phyloP scores from a whole-genome alignment of 2,888 invertebrate genomes.

The Netelia fuscicornis region DNA sequence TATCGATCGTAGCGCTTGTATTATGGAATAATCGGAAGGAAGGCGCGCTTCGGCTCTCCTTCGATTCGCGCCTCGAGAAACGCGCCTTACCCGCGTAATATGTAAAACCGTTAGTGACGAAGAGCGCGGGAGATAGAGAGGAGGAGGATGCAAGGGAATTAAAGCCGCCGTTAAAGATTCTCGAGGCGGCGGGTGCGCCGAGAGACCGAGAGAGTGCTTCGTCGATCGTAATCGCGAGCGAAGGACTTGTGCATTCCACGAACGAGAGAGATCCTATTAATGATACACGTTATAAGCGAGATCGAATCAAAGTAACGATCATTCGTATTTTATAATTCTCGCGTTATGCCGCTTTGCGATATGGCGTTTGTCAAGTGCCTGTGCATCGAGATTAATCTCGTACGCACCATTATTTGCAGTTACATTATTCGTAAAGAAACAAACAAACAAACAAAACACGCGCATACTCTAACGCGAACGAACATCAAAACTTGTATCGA shows the following conservation, averaged over 20 bases:
- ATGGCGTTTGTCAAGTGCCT: background rate
- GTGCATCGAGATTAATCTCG: constrained; percentile 20
- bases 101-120: background rate
- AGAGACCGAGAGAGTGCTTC: constrained; percentile 46
- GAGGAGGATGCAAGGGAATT: background rate
- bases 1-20: constrained; percentile 47
- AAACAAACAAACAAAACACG: constrained; percentile 4
- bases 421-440: constrained; percentile 5
- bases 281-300: constrained; percentile 53
- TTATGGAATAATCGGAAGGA: constrained; percentile 35
- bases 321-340: constrained; percentile 41
- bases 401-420: constrained; percentile 2
- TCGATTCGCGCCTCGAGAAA: constrained; percentile 50
- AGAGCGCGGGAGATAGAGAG: constrained; percentile 28
- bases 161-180: background rate
- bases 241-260: constrained; percentile 72
- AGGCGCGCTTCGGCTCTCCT: constrained; percentile 33
- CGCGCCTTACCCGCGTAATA: background rate
- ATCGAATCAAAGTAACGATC: constrained; percentile 63
- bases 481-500: no score
- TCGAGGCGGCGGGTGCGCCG: constrained; percentile 38
- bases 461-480: background rate
- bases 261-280: constrained; percentile 53
- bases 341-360: constrained; percentile 15
- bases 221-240: constrained; percentile 55